A percentile compares a stretch with the other conserved stretches of the same genome.
Conservation (phyloP, 2,797 vertebrate genomes). For the Fistularia tabacaria region DNA sequence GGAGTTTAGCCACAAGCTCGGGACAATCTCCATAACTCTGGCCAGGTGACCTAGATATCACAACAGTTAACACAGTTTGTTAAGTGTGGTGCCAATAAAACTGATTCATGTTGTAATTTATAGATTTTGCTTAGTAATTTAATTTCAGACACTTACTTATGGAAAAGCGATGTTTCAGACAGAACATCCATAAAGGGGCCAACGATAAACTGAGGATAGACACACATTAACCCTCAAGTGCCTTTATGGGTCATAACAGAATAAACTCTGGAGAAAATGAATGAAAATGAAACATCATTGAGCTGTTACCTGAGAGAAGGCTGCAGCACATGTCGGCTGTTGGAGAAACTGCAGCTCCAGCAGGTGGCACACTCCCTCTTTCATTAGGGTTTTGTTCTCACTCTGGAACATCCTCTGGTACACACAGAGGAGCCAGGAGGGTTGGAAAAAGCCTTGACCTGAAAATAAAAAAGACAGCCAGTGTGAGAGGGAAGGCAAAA, state of each 20-base stretch:
- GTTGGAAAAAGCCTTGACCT: slow-evolving; percentile 79
- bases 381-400: slow-evolving; percentile 89
- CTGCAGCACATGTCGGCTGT: slow-evolving; percentile 70
- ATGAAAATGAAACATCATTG: not conserved
- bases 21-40: slow-evolving; percentile 84
- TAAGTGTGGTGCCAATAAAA: not conserved
- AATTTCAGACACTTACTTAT: slow-evolving; percentile 75
- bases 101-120: not conserved
- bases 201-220: slow-evolving; percentile 80
- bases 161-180: slow-evolving; percentile 87
- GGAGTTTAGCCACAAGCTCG: slow-evolving; percentile 81
- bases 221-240: no score
- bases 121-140: not conserved
- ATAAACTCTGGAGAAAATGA: not conserved
- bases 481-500: no score
- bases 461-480: slow-evolving; percentile 15
- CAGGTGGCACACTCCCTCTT: slow-evolving; percentile 87
- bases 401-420: slow-evolving; percentile 96
- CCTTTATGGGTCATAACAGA: not conserved
- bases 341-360: slow-evolving; percentile 81
- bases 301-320: slow-evolving; percentile 80
- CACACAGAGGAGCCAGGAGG: slow-evolving; percentile 89
- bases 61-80: slow-evolving; percentile 19
- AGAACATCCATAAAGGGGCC: slow-evolving; percentile 90
- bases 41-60: slow-evolving; percentile 69